Base-by-base conservation (phyloP, 2,797 vertebrate species). In the Melanotaenia parkinsoni region DNA sequence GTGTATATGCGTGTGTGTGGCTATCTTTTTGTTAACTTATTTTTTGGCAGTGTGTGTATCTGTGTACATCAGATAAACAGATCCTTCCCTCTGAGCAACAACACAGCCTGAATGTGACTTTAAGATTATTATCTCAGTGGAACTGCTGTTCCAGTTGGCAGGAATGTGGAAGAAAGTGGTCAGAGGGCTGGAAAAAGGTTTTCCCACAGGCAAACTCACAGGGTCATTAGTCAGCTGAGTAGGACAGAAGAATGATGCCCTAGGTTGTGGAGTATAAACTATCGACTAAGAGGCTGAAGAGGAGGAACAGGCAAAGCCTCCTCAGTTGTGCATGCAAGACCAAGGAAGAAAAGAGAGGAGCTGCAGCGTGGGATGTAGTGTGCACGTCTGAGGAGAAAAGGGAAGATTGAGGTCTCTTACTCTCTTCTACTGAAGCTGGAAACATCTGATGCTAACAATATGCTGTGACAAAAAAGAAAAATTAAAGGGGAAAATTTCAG, bases 101-200 rank as follows among this genome's bases (percentile, higher is more conserved):
- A 68, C 66, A 63, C 12, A 58, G 68, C 67, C 70, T 3, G 5
- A 65, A 71, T 84, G 76, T 85, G 77, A 76, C 82, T 87, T 69
- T 43, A 76, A 86, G 86, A 88, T 91, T 38, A 24, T 80, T 79
- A 91, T 89, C 81, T 61, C 28, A 58, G 72, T 63, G 20, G 61
- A 82, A 68, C 67, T 78, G 79, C 53, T 70, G 59, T 67, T 67
- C 35, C 37, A 84, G 47, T 76, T 35, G 62, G 70, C 58, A 63
- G 78, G 86, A 92, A 92, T 89, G 89, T 90, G 91, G 89, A 92
- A 91, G 85, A 86, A 69, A 63, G 58, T 72, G 18, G 69, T 63
- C 35, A 64, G 58, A 56, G 66, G 81, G 68, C 73, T 85, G 79
- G 79, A 70, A 83, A 74, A 70, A 77, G 77, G 40, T 85, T 89